Base-by-base conservation (phyloP, 2,888 invertebrate species). In the Acrobasis consociella region DNA sequence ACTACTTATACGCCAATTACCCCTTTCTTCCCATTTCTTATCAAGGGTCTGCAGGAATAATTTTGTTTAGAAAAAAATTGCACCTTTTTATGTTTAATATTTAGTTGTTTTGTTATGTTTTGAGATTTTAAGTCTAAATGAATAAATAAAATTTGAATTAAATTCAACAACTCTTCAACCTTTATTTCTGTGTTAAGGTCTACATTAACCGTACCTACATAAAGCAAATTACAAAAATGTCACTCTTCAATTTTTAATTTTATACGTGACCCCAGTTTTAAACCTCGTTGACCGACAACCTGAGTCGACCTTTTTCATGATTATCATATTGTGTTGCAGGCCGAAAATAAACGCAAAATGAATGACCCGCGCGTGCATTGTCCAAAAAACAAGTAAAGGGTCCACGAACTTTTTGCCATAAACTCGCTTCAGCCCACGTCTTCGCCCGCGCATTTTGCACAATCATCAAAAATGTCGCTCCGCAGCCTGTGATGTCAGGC, bases 391-490 rank as follows among this genome's bases (percentile, higher is more conserved):
- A 13, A 62, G 17, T 16, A 55, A 62, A 62, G 55, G 55, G 62
- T 62, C n/a, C 55, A 46, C 62, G 62, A 60, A 63, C 64, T 64
- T 69, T 68, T 69, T 67, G 60, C 62, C 62, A 63, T 52, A 49
- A 64, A 64, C 62, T 63, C 50, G 67, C 58, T 38, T 37, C 65
- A 55, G 64, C 71, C 71, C 71, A 71, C 70, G 62, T 46, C 55
- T 56, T 58, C 71, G 67, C 68, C 71, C 67, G 64, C 71, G 69
- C 69, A 66, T 55, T 69, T 69, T 69, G 69, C 71, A 68, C 68
- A 71, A 67, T 69, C 62, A 63, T 64, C 70, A 70, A 71, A 71
- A 71, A 69, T 69, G 71, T 70, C 63, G 66, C 56, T 61, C 53
- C 52, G 52, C 49, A 17, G 64, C 62, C 37, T 61, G 62, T 67